Base-by-base conservation (phyloP, 2,113 vertebrate species). In the Orientallactaga bullata region DNA sequence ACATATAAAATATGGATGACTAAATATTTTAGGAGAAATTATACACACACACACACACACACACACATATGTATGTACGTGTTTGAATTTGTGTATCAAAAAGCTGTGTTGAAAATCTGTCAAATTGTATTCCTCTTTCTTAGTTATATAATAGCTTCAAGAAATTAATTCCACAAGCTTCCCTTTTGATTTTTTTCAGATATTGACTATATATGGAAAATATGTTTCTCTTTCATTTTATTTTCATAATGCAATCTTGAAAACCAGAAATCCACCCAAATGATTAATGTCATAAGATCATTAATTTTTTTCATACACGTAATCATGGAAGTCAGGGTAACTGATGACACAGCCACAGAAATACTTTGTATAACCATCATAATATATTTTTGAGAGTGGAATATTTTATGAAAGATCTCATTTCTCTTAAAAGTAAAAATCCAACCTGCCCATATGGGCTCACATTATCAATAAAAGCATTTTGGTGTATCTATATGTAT, bases 101-200 rank as follows among this genome's bases (percentile, higher is more conserved):
- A 90, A 23, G 60, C 61, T 61, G 37, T 69, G 5, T 4, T 61
- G 18, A 26, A 73, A 92, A 89, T n/a, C 24, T 37, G 17, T 51
- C 65, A 6, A 66, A 71, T 35, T 58, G 1, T 55, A 39, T 79
- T 72, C 15, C 24, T 12, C 21, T 26, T 84, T 66, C 32, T 84
- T 60, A 84, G 2, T 26, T 28, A 15, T 20, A 4, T 6, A 42
- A 6, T 51, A 65, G n/a, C 58, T 76, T 95, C 26, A 85, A 66
- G 39, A 95, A 85, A 85, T 66, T 71, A 79, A 71, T 15, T 28
- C 15, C 35, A 83, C 30, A 42, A 11, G 63, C 51, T 92, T 76
- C 51, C 82, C 42, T 91, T 90, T 85, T 15, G 4, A 6, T 72
- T 95, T 96, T 88, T 84, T 77, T 84, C n/a, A 76, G 35, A 80